Evolutionary conservation across 2,888 invertebrate genomes (phyloP), one percentile per base, ranked within the genome.

Genomic region (Megamerina dolium): DNA sequence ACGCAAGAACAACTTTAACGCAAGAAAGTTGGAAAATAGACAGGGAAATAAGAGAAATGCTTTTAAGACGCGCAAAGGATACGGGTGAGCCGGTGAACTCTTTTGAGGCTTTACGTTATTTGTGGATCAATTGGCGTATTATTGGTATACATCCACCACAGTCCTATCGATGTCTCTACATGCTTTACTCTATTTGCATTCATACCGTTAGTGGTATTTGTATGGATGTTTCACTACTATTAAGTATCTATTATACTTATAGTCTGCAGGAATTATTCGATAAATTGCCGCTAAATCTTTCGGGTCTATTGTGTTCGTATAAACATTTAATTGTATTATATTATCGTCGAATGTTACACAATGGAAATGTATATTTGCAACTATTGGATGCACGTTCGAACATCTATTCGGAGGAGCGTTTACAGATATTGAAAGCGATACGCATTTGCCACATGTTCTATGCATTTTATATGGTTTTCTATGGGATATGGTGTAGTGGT

Each of bases 81-180:
- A 17, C 31, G 4, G 33, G 35, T 30, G 13, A 37, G 12, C 36
- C 43, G 18, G 20, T 58, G 26, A 37, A 59, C 23, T 55, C 55
- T 1, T 26, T 35, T 5, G 23, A 45, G 18, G 55, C 51, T 3
- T 47, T 57, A 4, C 50, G 48, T 16, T 49, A 49, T 43, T 27
- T 58, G 2, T 54, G 53, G 51, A 30, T 43, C 9, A 45, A 44
- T 32, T 57, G 52, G 49, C 46, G 46, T 5, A 12, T 53, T 3
- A 37, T 54, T 13, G 57, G 58, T 5, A 42, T 56, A 12, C 37
- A 55, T 46, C 51, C 54, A 3, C 42, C 50, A 4, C 39, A 40
- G 33, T 40, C 23, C n/a, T 30, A 46, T 18, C 46, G 42, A 18
- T 32, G 6, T 5, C 23, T 50, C 5, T 57, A 55, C 42, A 44